Percentiles rank a stretch among this genome's conserved stretches.
Evolutionary conservation across 2,113 vertebrate species (phyloP).

Genomic region (Hippocampus barbouri): DNA sequence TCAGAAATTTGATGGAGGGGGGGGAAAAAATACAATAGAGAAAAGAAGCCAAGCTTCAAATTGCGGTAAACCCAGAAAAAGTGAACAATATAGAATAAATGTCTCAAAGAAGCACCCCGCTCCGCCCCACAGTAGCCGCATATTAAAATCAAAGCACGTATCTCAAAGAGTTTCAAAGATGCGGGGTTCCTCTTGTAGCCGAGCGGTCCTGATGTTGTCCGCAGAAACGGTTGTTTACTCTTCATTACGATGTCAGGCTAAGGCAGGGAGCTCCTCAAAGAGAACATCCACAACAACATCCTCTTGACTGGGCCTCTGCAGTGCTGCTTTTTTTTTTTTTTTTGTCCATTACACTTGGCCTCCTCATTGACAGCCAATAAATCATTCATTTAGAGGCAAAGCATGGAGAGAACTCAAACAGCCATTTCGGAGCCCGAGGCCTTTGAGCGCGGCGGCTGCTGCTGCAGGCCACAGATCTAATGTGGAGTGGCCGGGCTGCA

Average conservation of each 20-base stretch:
- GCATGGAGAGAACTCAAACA: slow-evolving; percentile 75
- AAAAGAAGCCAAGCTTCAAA: not conserved
- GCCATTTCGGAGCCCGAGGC: slow-evolving; percentile 68
- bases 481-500: slow-evolving; percentile 71
- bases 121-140: not conserved
- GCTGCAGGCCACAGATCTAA: slow-evolving; percentile 75
- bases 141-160: not conserved
- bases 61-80: not conserved
- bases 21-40: not conserved
- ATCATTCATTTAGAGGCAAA: slow-evolving; percentile 78
- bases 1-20: slow-evolving; percentile 72
- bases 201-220: slow-evolving; percentile 37
- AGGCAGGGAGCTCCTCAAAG: slow-evolving; percentile 67
- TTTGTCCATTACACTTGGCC: slow-evolving; percentile 72
- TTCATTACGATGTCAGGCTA: slow-evolving; percentile 62
- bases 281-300: slow-evolving; percentile 70
- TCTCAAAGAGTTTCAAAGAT: slow-evolving; percentile 10
- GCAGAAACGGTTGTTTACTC: slow-evolving; percentile 60
- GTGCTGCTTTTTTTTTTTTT: slow-evolving; percentile 51
- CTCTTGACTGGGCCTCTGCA: slow-evolving; percentile 70
- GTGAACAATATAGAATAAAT: not conserved
- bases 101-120: not conserved
- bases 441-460: slow-evolving; percentile 69
- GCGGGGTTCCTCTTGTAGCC: slow-evolving; percentile 33
- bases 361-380: slow-evolving; percentile 78